phyloP scores from a whole-genome alignment of 2,113 vertebrate genomes.

The Melanerpes formicivorus region DNA sequence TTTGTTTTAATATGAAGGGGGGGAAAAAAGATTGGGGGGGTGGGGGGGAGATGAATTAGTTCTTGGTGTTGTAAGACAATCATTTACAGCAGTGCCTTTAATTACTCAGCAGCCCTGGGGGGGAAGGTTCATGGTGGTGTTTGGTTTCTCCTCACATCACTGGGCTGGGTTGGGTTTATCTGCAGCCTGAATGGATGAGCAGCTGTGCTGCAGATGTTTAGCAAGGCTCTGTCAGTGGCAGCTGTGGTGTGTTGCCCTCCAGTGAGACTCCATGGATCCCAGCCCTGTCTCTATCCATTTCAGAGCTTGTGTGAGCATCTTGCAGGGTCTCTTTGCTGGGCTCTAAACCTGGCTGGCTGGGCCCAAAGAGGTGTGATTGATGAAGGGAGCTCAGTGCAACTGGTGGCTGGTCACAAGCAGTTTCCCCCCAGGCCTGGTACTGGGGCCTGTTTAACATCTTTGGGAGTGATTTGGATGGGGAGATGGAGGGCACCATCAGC shows the following conservation, averaged over 20 bases:
- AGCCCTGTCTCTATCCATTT: no score
- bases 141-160: neutral
- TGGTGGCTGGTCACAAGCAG: no score
- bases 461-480: no score
- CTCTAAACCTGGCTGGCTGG: no score
- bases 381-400: no score
- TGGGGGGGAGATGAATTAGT: neutral
- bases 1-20: conserved; percentile 3
- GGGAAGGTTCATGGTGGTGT: neutral
- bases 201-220: neutral
- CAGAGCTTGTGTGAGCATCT: neutral
- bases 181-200: neutral
- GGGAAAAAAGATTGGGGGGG: neutral
- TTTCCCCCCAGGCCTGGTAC: no score
- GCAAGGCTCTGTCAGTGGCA: no score
- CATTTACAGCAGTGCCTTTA: conserved; percentile 9
- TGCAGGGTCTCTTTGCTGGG: neutral
- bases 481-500: no score
- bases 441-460: no score
- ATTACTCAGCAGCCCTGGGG: neutral
- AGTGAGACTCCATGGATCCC: neutral
- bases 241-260: neutral
- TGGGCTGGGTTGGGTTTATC: neutral
- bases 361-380: no score
- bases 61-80: neutral